A percentile compares a stretch with the other conserved stretches of the same genome.
Evolutionary conservation across 2,797 vertebrate species (phyloP).

Genomic region (Rhincodon typus): DNA sequence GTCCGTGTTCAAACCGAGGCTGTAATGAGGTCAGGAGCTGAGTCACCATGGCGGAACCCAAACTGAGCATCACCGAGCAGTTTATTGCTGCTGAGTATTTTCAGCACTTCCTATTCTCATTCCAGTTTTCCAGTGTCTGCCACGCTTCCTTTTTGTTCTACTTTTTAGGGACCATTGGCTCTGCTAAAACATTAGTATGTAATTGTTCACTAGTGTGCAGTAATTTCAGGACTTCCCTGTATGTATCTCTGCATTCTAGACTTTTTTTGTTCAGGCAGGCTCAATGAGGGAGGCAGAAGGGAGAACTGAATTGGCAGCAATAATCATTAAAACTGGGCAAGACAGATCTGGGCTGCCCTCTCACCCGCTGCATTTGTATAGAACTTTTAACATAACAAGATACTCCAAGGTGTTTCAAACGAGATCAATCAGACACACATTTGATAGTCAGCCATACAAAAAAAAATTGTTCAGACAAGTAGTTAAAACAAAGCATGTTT

Average conservation of each 20-base stretch:
- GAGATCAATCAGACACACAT: neutral
- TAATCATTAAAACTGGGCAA: neutral
- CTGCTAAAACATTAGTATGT: neutral
- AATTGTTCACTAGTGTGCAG: neutral
- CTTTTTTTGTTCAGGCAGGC: neutral
- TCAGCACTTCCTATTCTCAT: neutral
- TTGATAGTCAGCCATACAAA: neutral
- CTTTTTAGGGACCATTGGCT: neutral
- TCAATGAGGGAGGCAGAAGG: neutral
- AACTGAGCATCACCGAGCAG: too few relatives aligned
- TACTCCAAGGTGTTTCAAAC: neutral
- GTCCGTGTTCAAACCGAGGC: too few relatives aligned
- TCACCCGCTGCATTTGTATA: neutral
- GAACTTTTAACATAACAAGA: neutral
- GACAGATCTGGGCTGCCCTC: neutral
- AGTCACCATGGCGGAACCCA: too few relatives aligned
- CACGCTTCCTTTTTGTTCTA: neutral
- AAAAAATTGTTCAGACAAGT: neutral
- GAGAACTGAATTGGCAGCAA: neutral
- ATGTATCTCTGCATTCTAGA: neutral
- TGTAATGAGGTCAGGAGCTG: too few relatives aligned
- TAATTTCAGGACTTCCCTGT: neutral
- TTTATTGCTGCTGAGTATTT: neutral
- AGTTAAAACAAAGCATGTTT: neutral
- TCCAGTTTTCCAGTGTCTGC: neutral